A percentile compares a stretch with the other conserved stretches of the same genome.
These are phyloP conservation scores for Drosophila lini DNA, from an alignment of 1,140 invertebrate genomes.

Conservation along the genomic window DNA sequence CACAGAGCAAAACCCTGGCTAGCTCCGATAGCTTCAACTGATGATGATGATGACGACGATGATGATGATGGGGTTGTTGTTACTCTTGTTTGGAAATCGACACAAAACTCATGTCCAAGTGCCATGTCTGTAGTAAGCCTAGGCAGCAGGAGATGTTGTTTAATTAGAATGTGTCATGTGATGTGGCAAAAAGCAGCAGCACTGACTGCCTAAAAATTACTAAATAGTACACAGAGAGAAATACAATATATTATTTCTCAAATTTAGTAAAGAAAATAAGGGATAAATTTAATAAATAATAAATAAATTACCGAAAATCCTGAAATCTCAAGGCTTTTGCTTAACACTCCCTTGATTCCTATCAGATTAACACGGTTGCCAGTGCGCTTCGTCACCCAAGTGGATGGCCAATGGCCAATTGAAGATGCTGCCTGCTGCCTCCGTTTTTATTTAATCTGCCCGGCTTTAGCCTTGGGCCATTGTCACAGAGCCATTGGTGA, in stretches of 20 bases:
- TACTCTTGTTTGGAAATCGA: conserved; percentile 1
- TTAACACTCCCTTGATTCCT: background rate
- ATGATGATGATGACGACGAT: too few relatives aligned
- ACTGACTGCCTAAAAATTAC: background rate
- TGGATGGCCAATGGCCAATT: background rate
- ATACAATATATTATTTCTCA: too few relatives aligned
- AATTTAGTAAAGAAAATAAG: too few relatives aligned
- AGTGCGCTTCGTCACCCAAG: conserved; percentile 8
- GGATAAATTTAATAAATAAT: too few relatives aligned
- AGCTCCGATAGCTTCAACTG: background rate
- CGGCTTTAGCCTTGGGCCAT: conserved; percentile 3
- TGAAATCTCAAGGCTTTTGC: background rate
- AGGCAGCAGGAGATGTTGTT: conserved; percentile 5
- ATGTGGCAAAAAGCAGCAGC: conserved; percentile 5
- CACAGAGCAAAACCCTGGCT: background rate
- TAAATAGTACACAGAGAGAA: background rate
- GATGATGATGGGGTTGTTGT: conserved; percentile 6
- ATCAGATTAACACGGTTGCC: conserved; percentile 1
- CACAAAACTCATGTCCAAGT: conserved; percentile 14
- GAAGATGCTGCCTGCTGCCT: background rate
- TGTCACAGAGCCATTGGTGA: conserved; percentile 2
- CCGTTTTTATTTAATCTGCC: conserved; percentile 2
- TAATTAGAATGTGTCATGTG: conserved; percentile 20
- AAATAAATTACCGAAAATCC: background rate
- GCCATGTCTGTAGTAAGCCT: background rate